phyloP scores from a whole-genome alignment of 1,140 invertebrate species.

The Cherax destructor region DNA sequence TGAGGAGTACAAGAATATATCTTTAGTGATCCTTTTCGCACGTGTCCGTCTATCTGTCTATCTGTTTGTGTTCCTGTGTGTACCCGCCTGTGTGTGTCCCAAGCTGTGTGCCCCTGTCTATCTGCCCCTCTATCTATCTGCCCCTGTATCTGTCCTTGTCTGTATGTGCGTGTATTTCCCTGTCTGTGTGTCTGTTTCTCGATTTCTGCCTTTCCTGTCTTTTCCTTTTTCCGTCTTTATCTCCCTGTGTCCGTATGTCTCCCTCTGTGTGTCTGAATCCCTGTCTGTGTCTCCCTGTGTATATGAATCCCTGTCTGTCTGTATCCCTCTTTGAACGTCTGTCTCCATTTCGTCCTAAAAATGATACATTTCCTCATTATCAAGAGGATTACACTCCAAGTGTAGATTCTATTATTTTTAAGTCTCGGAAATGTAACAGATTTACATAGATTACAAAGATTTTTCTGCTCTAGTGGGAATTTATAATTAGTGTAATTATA shows the following conservation, averaged over 20 bases:
- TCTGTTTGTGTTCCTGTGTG: background rate
- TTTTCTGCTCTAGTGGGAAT: no score
- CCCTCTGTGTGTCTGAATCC: background rate
- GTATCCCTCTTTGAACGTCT: background rate
- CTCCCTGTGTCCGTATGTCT: background rate
- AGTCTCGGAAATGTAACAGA: no score
- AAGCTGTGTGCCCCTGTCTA: no score
- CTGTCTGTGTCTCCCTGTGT: conserved; percentile 14
- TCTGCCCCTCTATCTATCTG: background rate
- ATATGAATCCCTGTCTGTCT: background rate
- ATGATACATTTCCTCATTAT: no score
- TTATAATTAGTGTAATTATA: no score
- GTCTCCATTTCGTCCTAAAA: background rate
- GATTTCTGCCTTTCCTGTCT: background rate
- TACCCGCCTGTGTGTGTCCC: background rate
- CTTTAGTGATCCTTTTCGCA: background rate
- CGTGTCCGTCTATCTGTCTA: background rate
- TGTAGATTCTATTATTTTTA: no score
- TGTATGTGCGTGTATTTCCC: background rate
- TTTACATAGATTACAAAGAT: no score
- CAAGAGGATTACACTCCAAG: no score
- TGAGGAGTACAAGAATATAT: background rate
- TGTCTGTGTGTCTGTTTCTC: background rate
- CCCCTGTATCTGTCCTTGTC: background rate
- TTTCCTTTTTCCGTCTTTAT: background rate